Evolutionary conservation across 2,888 invertebrate species (phyloP), one percentile per base, ranked within the genome.

Genomic region (Phengaris arion): DNA sequence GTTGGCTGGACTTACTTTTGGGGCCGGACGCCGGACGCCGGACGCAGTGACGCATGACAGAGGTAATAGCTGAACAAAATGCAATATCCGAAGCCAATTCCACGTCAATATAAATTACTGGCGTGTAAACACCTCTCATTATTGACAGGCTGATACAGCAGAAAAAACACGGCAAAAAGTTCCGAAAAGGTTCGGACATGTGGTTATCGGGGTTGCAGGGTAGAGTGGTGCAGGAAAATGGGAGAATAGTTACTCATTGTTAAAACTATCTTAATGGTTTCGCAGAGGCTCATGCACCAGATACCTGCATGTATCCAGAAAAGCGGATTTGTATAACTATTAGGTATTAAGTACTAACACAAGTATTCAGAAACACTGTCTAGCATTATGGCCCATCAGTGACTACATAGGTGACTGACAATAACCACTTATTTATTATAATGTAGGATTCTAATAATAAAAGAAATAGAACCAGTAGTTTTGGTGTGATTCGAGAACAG

Each of bases 31-130:
- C 22, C 55, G 72, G 75, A 75, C 79, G 80, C 79, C 48, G 57
- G 68, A 64, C 57, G 69, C 22, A 59, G 72, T 73, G 75, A 75
- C 79, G 80, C 79, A 77, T 79, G 78, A 77, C 68, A 79, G 76
- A 77, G 76, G 75, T 79, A 79, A 79, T 78, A 76, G 79, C 77
- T 78, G 79, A 79, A 80, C 78, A 79, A 77, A 79, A 79, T 74
- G 74, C 78, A 75, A 75, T 77, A 79, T 79, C 80, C 80, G 78
- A 79, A 80, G 76, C 80, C 81, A 82, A 82, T 83, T 82, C 80
- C 76, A 76, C 79, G 80, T 78, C 75, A 78, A 79, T 81, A 78
- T 81, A 80, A 80, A 80, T 81, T 82, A 81, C 81, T 82, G 82
- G 79, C 78, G 82, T 82, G 82, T 81, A 82, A 82, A 81, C 79